Percentiles rank a stretch among this genome's conserved stretches.
phyloP scores from a whole-genome alignment of 2,113 vertebrate genomes.

The Tachycineta bicolor region DNA sequence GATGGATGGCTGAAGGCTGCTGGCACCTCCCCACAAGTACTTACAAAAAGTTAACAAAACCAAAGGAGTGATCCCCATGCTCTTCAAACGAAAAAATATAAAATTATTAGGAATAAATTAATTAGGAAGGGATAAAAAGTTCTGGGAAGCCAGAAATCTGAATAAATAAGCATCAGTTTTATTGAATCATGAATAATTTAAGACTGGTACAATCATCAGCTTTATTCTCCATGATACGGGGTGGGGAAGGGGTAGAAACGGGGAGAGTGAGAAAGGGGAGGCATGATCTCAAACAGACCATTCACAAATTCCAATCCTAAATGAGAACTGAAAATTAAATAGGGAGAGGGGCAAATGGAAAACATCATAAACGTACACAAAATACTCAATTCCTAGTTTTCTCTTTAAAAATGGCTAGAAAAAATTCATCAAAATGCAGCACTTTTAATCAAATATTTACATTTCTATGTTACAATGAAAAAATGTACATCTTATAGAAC shows the following conservation, averaged over 20 bases:
- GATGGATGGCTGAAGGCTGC: neutral
- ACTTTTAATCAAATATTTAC: constrained; percentile 93
- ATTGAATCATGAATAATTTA: constrained; percentile 99
- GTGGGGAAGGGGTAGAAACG: neutral
- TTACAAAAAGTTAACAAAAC: neutral
- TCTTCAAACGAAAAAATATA: neutral
- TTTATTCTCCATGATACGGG: constrained; percentile 81
- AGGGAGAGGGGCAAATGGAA: constrained; percentile 67
- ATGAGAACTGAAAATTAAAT: constrained; percentile 85
- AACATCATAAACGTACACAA: constrained; percentile 90
- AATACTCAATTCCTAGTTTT: constrained; percentile 93
- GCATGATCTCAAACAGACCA: constrained; percentile 78
- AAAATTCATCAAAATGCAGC: constrained; percentile 93
- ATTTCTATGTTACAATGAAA: constrained; percentile 91
- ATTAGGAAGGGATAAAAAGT: neutral
- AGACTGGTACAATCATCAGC: constrained; percentile 96
- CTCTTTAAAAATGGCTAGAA: constrained; percentile 96
- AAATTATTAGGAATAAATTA: neutral
- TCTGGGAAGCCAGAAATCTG: constrained; percentile 66
- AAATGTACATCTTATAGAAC: constrained; percentile 91
- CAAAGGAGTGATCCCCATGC: neutral
- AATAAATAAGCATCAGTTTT: constrained; percentile 98
- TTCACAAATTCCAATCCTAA: constrained; percentile 83
- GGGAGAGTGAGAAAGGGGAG: constrained; percentile 19
- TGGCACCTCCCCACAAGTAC: neutral